Evolutionary conservation across 2,797 vertebrate species (phyloP), one percentile per base, ranked within the genome.

Genomic region (Amblyopsis hoosieri): DNA sequence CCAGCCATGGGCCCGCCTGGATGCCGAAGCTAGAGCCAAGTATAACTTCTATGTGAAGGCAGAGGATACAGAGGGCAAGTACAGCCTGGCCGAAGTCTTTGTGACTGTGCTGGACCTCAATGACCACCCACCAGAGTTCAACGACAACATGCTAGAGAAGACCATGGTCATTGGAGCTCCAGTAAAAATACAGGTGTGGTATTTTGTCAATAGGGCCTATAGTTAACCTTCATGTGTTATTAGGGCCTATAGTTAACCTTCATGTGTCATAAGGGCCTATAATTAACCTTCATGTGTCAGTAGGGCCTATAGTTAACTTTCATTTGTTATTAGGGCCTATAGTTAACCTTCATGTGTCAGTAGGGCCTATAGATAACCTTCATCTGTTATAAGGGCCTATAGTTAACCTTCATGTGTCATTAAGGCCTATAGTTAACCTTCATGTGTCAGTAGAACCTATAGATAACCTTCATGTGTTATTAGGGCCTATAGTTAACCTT

Each of bases 41-140:
- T 99, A 96, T 72, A 97, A 96, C 87, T 99, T 99, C 80, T 97
- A 96, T 1, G 95, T 97, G 80, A 99, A 98, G 82, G 97, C 96
- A 1, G 97, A 98, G 78, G 98, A 99, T 60, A 78, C 85, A 0
- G 97, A 98, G 52, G 96, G 97, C 50, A 98, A 94, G 71, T 95
- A 95, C 90, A 97, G 92, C 85, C 82, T 98, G 84, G 94, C 97
- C 0, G 96, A 99, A 83, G 94, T 98, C 57, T 98, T 97, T 54
- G 91, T 99, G 73, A 96, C 94, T 0, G 92, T 99, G 37, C 74
- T 96, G 45, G 97, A 99, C 76, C 90, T 96, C 76, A 99, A 99
- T n/a, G 98, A 99, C 81, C 96, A 99, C 72, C 90, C 93, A 8
- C 96, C 97, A 3, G 94, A 95, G 75, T 99, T 99, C 86, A 93